These are phyloP conservation scores for Tupiocoris notatus DNA, from an alignment of 2,888 invertebrate species.

Conservation along the genomic window DNA sequence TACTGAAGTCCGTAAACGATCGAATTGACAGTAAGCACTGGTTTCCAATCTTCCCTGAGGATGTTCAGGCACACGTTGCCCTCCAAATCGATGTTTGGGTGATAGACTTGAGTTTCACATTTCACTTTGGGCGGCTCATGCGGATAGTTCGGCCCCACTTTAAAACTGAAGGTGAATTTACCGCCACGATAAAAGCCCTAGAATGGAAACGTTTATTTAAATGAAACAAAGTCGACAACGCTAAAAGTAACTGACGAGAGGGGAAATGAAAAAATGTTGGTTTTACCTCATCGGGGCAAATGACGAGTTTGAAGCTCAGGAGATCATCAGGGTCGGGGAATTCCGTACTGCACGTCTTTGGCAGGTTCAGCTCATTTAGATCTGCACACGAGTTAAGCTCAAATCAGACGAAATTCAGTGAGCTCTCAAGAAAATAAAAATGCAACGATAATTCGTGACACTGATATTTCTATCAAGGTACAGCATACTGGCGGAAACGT, in stretches of 20 bases:
- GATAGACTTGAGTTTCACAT: slow-evolving; percentile 95
- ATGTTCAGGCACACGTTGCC: slow-evolving; percentile 98
- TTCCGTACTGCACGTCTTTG: slow-evolving; percentile 93
- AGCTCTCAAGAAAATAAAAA: too few species aligned
- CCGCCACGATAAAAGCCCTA: slow-evolving; percentile 94
- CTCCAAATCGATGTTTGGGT: slow-evolving; percentile 97
- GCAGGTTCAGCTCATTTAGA: slow-evolving; percentile 94
- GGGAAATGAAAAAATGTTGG: too few species aligned
- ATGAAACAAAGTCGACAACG: too few species aligned
- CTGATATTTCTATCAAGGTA: too few species aligned
- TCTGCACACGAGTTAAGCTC: slow-evolving; percentile 61
- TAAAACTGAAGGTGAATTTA: slow-evolving; percentile 93
- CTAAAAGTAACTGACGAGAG: too few species aligned
- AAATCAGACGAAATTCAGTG: too few species aligned
- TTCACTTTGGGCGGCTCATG: slow-evolving; percentile 99
- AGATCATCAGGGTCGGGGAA: slow-evolving; percentile 96
- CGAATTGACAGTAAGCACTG: slow-evolving; percentile 94
- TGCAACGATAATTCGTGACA: too few species aligned
- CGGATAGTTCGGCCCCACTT: slow-evolving; percentile 95
- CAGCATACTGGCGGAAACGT: too few species aligned
- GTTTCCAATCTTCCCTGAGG: slow-evolving; percentile 98
- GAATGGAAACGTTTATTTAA: too few species aligned
- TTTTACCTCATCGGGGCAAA: slow-evolving; percentile 88
- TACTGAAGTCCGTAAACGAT: slow-evolving; percentile 97
- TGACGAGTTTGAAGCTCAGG: slow-evolving; percentile 90